Percentiles rank a stretch among this genome's conserved stretches.
phyloP scores from a whole-genome alignment of 2,888 invertebrate species.

The Erebia palarica region DNA sequence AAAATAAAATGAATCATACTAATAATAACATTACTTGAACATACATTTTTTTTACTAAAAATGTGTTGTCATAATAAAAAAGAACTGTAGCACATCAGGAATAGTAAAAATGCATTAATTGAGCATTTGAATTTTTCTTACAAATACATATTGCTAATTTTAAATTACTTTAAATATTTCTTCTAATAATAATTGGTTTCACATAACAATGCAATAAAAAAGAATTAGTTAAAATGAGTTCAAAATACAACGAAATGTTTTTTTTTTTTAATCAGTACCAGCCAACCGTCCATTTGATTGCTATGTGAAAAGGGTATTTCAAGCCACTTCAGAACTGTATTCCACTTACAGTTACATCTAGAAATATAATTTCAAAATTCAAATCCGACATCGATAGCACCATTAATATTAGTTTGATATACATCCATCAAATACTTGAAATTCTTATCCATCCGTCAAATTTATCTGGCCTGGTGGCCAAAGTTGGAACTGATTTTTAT shows the following conservation, averaged over 20 bases:
- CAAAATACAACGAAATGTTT: not conserved
- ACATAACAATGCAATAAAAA: conserved; percentile 5
- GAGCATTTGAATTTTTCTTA: conserved; percentile 46
- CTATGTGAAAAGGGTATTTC: conserved; percentile 1
- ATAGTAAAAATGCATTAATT: conserved; percentile 53
- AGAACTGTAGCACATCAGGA: conserved; percentile 44
- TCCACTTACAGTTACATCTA: conserved; percentile 11
- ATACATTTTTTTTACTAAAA: conserved; percentile 23
- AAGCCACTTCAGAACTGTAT: conserved; percentile 9
- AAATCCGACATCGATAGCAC: conserved; percentile 45
- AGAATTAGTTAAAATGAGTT: not conserved
- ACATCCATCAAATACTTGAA: conserved; percentile 35
- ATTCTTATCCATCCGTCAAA: conserved; percentile 34
- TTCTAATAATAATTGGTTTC: not conserved
- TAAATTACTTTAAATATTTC: conserved; percentile 1
- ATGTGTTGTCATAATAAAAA: conserved; percentile 29
- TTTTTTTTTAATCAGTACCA: not conserved
- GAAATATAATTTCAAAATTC: conserved; percentile 24
- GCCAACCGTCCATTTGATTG: not conserved
- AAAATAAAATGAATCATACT: conserved; percentile 7
- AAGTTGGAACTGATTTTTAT: too few relatives aligned
- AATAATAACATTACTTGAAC: conserved; percentile 4
- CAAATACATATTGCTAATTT: conserved; percentile 1
- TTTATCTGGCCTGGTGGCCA: too few relatives aligned
- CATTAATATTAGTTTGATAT: conserved; percentile 39